phyloP scores from a whole-genome alignment of 1,140 invertebrate species.

The Dermatophagoides farinae region DNA sequence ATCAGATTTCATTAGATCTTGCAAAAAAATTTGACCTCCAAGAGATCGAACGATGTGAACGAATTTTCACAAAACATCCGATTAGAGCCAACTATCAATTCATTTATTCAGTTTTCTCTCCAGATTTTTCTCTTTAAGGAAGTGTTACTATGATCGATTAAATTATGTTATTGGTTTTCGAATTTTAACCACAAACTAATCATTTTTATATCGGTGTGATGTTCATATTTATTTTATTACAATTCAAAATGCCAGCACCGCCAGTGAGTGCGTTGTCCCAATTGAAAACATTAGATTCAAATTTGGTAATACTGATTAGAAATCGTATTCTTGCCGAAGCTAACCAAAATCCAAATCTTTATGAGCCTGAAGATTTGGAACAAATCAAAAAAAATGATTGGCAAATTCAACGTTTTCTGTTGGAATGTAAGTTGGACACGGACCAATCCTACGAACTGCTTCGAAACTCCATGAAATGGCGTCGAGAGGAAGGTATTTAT shows the following conservation, averaged over 20 bases:
- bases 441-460: slow-evolving; percentile 47
- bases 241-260: slow-evolving; percentile 4
- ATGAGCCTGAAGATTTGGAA: slow-evolving; percentile 4
- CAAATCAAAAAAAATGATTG: slow-evolving; percentile 34
- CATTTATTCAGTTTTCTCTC: not conserved
- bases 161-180: not conserved
- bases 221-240: not conserved
- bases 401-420: slow-evolving; percentile 46
- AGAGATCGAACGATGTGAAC: not conserved
- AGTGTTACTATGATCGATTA: not conserved
- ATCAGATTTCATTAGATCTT: not conserved
- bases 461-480: slow-evolving; percentile 59
- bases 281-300: not conserved
- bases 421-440: slow-evolving; percentile 36
- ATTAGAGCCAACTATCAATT: not conserved
- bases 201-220: not conserved
- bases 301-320: not conserved
- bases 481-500: slow-evolving; percentile 53
- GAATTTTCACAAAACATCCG: not conserved
- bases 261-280: slow-evolving; percentile 1
- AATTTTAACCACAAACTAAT: not conserved
- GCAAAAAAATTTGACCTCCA: not conserved
- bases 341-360: slow-evolving; percentile 2
- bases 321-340: not conserved
- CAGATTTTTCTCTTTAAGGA: not conserved